Conservation (phyloP, 1,140 invertebrate species). For the Drosophila erecta region DNA sequence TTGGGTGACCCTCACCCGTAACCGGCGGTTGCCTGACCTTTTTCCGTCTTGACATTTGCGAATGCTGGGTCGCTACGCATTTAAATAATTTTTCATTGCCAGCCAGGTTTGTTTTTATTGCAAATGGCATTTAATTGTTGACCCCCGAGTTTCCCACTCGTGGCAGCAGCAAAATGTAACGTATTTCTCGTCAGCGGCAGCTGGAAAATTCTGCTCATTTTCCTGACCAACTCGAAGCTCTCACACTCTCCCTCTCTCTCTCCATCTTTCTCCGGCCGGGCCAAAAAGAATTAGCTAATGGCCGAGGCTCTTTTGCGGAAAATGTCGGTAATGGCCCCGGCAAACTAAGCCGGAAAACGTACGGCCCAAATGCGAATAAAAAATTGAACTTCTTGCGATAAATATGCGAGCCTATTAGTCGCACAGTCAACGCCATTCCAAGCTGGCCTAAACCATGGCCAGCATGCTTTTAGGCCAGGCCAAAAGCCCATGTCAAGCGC, state of each 20-base stretch:
- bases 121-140: constrained; percentile 80
- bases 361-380: constrained; percentile 59
- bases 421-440: constrained; percentile 41
- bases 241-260: too few species aligned
- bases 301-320: constrained; percentile 29
- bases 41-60: constrained; percentile 63
- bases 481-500: constrained; percentile 46
- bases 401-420: constrained; percentile 75
- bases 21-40: constrained; percentile 60
- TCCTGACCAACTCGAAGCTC: constrained; percentile 8
- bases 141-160: constrained; percentile 48
- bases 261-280: constrained; percentile 2
- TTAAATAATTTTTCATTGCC: constrained; percentile 79
- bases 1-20: constrained; percentile 60
- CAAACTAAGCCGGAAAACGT: constrained; percentile 61
- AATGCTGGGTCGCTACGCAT: constrained; percentile 42
- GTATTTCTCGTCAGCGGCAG: constrained; percentile 44
- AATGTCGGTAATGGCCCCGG: constrained; percentile 67
- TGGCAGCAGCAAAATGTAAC: constrained; percentile 52
- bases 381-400: constrained; percentile 78
- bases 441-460: constrained; percentile 3
- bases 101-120: constrained; percentile 61
- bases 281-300: constrained; percentile 65
- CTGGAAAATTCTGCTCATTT: constrained; percentile 29
- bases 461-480: constrained; percentile 39